These are phyloP conservation scores for Triops longicaudatus DNA, from an alignment of 1,140 invertebrate species.

Conservation along the genomic window DNA sequence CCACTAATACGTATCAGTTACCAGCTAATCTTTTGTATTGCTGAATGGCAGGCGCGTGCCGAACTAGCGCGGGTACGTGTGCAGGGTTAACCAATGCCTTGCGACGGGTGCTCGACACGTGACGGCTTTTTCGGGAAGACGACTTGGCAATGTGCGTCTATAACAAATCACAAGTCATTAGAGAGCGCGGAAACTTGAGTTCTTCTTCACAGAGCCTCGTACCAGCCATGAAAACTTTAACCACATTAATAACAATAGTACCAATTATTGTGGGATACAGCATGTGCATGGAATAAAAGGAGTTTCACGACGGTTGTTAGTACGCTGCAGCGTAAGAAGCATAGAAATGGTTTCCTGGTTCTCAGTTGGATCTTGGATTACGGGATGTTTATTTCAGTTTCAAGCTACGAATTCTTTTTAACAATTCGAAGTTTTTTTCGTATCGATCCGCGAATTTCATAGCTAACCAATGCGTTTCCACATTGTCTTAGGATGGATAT, in stretches of 20 bases:
- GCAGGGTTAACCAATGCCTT: constrained; percentile 7
- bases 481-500: no score
- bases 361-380: not conserved
- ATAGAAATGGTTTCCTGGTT: no score
- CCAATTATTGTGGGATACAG: no score
- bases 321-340: no score
- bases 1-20: constrained; percentile 15
- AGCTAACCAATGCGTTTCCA: no score
- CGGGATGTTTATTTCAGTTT: not conserved
- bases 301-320: no score
- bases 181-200: not conserved
- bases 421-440: no score
- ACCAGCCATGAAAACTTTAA: not conserved
- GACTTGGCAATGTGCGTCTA: not conserved
- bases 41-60: not conserved
- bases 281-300: no score
- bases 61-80: not conserved
- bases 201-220: not conserved
- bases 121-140: not conserved
- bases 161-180: not conserved
- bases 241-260: no score
- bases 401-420: no score
- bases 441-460: no score
- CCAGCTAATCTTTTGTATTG: not conserved
- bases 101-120: not conserved